phyloP scores from a whole-genome alignment of 2,888 invertebrate species.

The Erebia ligea region DNA sequence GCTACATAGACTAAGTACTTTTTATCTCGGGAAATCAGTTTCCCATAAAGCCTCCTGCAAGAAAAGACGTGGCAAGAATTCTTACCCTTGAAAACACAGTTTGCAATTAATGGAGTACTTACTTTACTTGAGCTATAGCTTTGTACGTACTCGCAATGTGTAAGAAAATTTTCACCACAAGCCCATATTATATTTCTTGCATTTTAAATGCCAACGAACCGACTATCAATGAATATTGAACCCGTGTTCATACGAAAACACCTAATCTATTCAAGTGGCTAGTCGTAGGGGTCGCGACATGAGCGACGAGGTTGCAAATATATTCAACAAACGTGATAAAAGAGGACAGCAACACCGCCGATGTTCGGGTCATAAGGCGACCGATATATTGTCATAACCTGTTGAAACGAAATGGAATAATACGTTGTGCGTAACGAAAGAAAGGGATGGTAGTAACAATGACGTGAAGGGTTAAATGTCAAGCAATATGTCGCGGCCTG shows the following conservation, averaged over 20 bases:
- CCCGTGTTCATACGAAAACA: conserved; percentile 76
- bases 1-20: no score
- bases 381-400: conserved; percentile 83
- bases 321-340: conserved; percentile 56
- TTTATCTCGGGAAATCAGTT: no score
- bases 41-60: background rate
- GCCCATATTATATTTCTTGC: conserved; percentile 48
- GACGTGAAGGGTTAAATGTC: conserved; percentile 81
- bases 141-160: no score
- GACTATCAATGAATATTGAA: conserved; percentile 81
- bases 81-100: background rate
- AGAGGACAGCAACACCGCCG: conserved; percentile 60
- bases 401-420: conserved; percentile 67
- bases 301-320: conserved; percentile 64
- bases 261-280: conserved; percentile 82
- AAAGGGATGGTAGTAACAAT: conserved; percentile 70
- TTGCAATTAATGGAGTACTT: background rate
- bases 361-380: conserved; percentile 77
- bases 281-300: conserved; percentile 77
- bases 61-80: background rate
- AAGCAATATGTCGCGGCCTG: conserved; percentile 80
- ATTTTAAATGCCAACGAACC: conserved; percentile 76
- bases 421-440: conserved; percentile 48
- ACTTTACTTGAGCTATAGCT: no score
- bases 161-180: background rate